Conservation (phyloP, 2,113 vertebrate species). For the Podarcis cretensis region DNA sequence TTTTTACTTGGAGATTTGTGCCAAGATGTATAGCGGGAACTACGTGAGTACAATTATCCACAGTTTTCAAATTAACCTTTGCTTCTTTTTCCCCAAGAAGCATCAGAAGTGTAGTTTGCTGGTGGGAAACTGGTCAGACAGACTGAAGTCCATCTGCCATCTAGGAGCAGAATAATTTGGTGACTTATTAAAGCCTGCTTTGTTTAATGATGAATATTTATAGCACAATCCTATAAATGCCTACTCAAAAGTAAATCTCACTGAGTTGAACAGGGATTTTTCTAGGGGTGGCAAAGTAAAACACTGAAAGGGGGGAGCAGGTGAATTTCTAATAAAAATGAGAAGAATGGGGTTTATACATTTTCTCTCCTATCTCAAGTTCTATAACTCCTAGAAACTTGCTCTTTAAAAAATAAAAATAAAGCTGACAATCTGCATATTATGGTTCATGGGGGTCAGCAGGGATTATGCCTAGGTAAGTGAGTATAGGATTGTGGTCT, state of each 20-base stretch:
- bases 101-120: neutral
- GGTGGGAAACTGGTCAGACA: neutral
- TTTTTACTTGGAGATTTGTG: conserved; percentile 5
- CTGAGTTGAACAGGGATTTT: neutral
- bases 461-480: neutral
- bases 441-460: no score
- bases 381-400: no score
- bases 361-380: neutral
- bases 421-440: no score
- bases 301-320: no score
- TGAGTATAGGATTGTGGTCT: neutral
- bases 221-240: neutral
- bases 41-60: conserved; percentile 74
- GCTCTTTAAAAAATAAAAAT: no score
- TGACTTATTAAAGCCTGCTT: neutral
- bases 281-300: no score
- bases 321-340: no score
- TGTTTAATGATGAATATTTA: neutral
- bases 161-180: neutral
- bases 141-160: neutral
- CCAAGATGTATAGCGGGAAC: conserved; percentile 74
- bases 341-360: no score
- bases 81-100: neutral
- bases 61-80: conserved; percentile 40
- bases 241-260: neutral